Percentiles rank a stretch among this genome's conserved stretches.
These are phyloP conservation scores for Lutraria lutraria DNA, from an alignment of 2,888 invertebrate genomes.

Conservation along the genomic window DNA sequence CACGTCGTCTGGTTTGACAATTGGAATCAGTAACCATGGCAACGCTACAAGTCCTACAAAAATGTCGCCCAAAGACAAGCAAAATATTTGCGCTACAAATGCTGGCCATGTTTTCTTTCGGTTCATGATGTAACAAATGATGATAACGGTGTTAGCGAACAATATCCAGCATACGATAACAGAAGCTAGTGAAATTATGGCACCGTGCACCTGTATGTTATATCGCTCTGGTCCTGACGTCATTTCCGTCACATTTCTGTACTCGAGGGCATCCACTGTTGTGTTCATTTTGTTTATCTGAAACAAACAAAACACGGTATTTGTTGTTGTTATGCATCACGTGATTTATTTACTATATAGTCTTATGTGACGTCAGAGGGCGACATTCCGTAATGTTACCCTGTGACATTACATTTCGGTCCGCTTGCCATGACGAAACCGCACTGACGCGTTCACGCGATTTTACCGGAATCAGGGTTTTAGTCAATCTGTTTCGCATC, in stretches of 20 bases:
- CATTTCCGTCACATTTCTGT: neutral
- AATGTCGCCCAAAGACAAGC: slow-evolving; percentile 24
- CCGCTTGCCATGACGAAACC: too few relatives aligned
- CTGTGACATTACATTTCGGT: too few relatives aligned
- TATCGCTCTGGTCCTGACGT: neutral
- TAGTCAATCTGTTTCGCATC: too few relatives aligned
- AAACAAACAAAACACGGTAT: neutral
- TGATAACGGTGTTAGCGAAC: neutral
- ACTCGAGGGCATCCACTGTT: neutral
- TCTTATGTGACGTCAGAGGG: too few relatives aligned
- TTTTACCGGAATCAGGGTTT: too few relatives aligned
- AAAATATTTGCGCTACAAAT: slow-evolving; percentile 19
- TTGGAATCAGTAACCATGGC: neutral
- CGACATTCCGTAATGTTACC: too few relatives aligned
- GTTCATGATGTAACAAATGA: slow-evolving; percentile 2
- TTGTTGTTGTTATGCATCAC: too few relatives aligned
- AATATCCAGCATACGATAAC: neutral
- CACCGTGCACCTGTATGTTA: neutral
- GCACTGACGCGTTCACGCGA: too few relatives aligned
- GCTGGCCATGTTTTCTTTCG: slow-evolving; percentile 47
- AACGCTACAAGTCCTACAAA: slow-evolving; percentile 2
- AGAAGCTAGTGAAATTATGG: neutral
- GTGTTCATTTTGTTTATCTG: neutral
- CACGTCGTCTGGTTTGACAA: neutral
- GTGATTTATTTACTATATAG: too few relatives aligned